Conservation (phyloP, 2,797 vertebrate genomes). For the Aldrovandia affinis region DNA sequence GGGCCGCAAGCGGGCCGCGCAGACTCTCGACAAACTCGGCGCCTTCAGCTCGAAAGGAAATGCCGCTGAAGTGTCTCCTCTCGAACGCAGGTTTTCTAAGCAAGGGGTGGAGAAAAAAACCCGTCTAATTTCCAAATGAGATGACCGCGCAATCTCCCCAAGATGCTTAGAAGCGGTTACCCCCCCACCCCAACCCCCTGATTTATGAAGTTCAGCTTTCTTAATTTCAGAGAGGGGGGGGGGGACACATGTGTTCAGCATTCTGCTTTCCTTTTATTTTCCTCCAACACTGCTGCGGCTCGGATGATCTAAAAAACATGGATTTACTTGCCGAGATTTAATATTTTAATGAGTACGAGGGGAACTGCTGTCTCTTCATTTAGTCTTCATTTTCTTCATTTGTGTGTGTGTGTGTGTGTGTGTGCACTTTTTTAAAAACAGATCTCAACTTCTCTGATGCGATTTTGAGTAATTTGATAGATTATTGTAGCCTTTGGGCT, state of each 20-base stretch:
- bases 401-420: not conserved
- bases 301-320: constrained; percentile 17
- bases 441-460: not conserved
- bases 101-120: constrained; percentile 1
- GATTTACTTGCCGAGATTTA: constrained; percentile 1
- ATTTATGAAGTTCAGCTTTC: constrained; percentile 14
- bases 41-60: constrained; percentile 8
- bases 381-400: too few relatives aligned
- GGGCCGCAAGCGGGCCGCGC: not conserved
- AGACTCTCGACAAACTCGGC: not conserved
- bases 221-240: not conserved
- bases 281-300: not conserved
- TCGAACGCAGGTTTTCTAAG: not conserved
- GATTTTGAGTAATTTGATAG: too few relatives aligned
- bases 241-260: not conserved
- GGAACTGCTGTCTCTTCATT: not conserved
- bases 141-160: not conserved
- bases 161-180: not conserved
- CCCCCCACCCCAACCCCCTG: too few relatives aligned
- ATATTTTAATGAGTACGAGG: constrained; percentile 1
- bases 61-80: not conserved
- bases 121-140: not conserved
- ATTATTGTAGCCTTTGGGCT: too few relatives aligned
- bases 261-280: constrained; percentile 12
- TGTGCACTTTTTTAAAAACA: constrained; percentile 7